These are phyloP conservation scores for Spisula solida DNA, from an alignment of 2,888 invertebrate species.

Conservation along the genomic window DNA sequence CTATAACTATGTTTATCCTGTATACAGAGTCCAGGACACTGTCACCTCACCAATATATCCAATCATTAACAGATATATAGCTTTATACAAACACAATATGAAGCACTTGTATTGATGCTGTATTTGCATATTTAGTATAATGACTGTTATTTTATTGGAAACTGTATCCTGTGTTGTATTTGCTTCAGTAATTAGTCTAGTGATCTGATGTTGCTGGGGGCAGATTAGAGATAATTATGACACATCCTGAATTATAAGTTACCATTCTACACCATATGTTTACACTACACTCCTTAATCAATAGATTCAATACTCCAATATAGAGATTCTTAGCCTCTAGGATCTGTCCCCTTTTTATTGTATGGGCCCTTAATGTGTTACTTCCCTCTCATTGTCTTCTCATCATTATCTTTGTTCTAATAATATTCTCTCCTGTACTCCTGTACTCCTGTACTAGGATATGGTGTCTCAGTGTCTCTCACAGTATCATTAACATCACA, in stretches of 20 bases:
- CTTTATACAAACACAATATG: not conserved
- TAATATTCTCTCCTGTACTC: not conserved
- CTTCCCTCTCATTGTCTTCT: not conserved
- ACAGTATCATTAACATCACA: not conserved
- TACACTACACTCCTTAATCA: conserved; percentile 24
- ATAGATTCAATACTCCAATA: conserved; percentile 16
- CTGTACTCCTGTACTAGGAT: not conserved
- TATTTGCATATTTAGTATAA: conserved; percentile 8
- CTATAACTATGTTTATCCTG: too few relatives aligned
- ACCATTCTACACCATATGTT: conserved; percentile 40
- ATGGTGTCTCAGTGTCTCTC: not conserved
- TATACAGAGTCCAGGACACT: too few relatives aligned
- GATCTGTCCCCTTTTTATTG: conserved; percentile 14
- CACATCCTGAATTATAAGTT: conserved; percentile 53
- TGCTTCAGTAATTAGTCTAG: conserved; percentile 51
- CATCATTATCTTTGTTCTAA: not conserved
- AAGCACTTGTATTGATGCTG: not conserved
- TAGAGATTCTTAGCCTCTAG: conserved; percentile 22
- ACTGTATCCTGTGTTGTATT: conserved; percentile 36
- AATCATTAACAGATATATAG: not conserved
- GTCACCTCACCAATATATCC: too few relatives aligned
- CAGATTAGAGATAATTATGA: conserved; percentile 58
- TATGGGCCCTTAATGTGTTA: not conserved
- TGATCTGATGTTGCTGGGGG: conserved; percentile 32
- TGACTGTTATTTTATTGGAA: conserved; percentile 25